Conservation (phyloP, 2,797 vertebrate genomes). For the Hozukius guyotensis region DNA sequence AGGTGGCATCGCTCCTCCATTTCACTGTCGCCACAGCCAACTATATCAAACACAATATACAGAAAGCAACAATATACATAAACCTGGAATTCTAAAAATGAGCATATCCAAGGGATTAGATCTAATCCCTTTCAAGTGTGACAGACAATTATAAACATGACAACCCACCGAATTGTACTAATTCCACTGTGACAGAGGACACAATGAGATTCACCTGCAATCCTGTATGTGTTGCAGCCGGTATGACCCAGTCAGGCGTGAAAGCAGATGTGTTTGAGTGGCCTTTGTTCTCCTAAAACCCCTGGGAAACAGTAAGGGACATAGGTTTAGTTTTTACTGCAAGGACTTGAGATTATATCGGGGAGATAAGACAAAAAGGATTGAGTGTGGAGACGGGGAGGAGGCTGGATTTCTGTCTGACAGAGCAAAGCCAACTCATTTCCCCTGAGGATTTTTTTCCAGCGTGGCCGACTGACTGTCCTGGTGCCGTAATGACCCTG, state of each 20-base stretch:
- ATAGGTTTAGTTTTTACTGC: constrained; percentile 22
- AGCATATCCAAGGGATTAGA: constrained; percentile 46
- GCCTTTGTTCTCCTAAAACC: constrained; percentile 39
- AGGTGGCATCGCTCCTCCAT: constrained; percentile 50
- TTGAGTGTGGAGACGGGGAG: background rate
- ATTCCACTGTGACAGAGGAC: constrained; percentile 27
- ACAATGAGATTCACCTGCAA: constrained; percentile 55
- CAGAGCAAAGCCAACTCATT: constrained; percentile 55
- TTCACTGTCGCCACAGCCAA: background rate
- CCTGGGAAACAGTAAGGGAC: constrained; percentile 15
- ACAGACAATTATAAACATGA: constrained; percentile 57
- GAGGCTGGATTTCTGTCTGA: constrained; percentile 44
- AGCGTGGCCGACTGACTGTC: constrained; percentile 24
- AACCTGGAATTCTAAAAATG: constrained; percentile 39
- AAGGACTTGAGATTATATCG: constrained; percentile 39
- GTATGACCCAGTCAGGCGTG: constrained; percentile 33
- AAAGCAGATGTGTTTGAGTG: constrained; percentile 47
- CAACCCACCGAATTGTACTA: constrained; percentile 27
- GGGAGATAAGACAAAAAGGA: constrained; percentile 54
- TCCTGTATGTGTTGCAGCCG: constrained; percentile 13
- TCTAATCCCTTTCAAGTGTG: constrained; percentile 65
- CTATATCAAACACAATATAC: background rate
- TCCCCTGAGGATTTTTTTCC: constrained; percentile 45
- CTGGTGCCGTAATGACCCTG: constrained; percentile 44
- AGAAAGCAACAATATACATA: constrained; percentile 24